Evolutionary conservation across 2,113 vertebrate genomes (phyloP).

Genomic region (Equus quagga): DNA sequence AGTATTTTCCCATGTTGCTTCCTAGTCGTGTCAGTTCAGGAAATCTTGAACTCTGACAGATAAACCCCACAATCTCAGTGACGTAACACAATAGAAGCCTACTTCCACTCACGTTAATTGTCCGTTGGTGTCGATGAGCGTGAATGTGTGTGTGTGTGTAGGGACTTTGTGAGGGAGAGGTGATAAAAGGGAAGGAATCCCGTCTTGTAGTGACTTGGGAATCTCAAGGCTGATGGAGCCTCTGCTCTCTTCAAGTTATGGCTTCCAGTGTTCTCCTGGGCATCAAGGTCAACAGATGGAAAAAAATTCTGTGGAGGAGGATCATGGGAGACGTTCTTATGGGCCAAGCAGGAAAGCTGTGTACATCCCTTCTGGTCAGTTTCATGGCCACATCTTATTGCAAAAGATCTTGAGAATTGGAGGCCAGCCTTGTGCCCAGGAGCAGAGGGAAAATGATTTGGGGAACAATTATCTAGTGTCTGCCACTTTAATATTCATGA

Average conservation of each 20-base stretch:
- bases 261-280: not conserved
- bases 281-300: not conserved
- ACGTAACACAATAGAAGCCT: not conserved
- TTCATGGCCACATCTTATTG: not conserved
- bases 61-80: not conserved
- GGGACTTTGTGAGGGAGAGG: not conserved
- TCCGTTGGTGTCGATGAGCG: accelerated
- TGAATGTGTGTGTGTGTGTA: not conserved
- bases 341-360: not conserved
- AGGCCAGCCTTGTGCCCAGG: not conserved
- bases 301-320: not conserved
- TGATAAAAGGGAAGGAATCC: not conserved
- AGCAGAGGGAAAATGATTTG: not conserved
- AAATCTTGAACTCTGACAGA: not conserved
- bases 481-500: not conserved
- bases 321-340: not conserved
- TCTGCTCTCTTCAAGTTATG: not conserved
- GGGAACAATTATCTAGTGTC: not conserved
- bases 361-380: not conserved
- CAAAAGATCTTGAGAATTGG: not conserved
- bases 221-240: not conserved
- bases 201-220: not conserved
- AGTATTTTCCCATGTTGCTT: not conserved
- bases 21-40: not conserved
- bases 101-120: not conserved